phyloP scores from a whole-genome alignment of 2,797 vertebrate species.

The Manis crassicaudata region DNA sequence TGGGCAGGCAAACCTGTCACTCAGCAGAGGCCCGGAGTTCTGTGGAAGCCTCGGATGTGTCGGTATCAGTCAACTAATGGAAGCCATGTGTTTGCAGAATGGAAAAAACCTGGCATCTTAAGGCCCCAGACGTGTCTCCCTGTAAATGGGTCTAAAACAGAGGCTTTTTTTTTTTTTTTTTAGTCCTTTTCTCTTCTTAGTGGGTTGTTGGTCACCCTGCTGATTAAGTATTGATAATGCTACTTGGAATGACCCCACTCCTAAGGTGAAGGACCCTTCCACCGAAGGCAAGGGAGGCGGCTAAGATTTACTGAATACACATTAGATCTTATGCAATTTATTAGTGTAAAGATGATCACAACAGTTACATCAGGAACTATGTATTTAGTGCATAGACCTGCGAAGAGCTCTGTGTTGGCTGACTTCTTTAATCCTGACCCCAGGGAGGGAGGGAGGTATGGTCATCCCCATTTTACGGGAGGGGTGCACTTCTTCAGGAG shows the following conservation, averaged over 20 bases:
- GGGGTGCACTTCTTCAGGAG: not conserved
- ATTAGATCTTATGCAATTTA: not conserved
- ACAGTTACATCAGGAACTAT: not conserved
- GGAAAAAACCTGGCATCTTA: constrained; percentile 55
- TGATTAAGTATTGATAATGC: not conserved
- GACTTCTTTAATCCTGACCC: not conserved
- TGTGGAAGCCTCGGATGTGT: constrained; percentile 66
- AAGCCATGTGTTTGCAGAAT: constrained; percentile 71
- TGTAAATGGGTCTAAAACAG: constrained; percentile 21
- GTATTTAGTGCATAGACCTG: not conserved
- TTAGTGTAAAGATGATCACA: not conserved
- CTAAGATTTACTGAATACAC: not conserved
- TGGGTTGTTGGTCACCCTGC: not conserved
- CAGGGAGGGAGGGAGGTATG: not conserved
- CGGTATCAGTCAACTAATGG: constrained; percentile 74
- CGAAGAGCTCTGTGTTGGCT: not conserved
- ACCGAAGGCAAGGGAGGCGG: not conserved
- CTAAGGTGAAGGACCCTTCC: not conserved
- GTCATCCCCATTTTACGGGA: not conserved
- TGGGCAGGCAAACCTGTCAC: constrained; percentile 62
- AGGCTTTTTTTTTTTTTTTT: not conserved
- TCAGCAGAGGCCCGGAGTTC: constrained; percentile 43
- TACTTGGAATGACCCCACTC: not conserved
- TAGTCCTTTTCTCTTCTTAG: not conserved
- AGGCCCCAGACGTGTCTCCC: not conserved